Percentiles rank a stretch among this genome's conserved stretches.
Evolutionary conservation across 1,140 invertebrate species (phyloP).

Genomic region (Globodera rostochiensis): DNA sequence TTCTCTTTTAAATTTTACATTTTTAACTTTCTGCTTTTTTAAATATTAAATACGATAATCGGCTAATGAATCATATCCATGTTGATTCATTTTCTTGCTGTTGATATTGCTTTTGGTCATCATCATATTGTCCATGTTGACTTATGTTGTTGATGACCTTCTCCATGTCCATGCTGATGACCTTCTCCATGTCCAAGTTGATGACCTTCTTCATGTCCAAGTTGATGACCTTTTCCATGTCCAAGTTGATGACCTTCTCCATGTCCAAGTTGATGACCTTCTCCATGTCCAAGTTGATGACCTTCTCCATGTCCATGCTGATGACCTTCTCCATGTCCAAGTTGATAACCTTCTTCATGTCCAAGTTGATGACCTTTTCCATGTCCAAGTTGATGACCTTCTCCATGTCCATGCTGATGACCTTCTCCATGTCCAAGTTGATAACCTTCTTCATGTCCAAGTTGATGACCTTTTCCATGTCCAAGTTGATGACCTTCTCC

Average conservation of each 20-base stretch:
- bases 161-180: not conserved
- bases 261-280: not conserved
- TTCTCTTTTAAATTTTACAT: no score
- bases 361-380: not conserved
- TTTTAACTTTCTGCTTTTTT: no score
- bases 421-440: not conserved
- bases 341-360: not conserved
- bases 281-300: not conserved
- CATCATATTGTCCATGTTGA: no score
- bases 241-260: slow-evolving; percentile 5
- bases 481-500: not conserved
- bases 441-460: not conserved
- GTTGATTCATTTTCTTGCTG: no score
- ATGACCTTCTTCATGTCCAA: not conserved
- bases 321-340: not conserved
- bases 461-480: not conserved
- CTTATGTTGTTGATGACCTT: not conserved
- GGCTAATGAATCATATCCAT: no score
- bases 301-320: not conserved
- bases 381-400: not conserved
- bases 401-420: not conserved
- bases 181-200: not conserved
- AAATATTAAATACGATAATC: no score
- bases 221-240: not conserved
- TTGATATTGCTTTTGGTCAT: no score